A percentile compares a stretch with the other conserved stretches of the same genome.
Conservation (phyloP, 1,140 invertebrate genomes). For the Hycleus cichorii region DNA sequence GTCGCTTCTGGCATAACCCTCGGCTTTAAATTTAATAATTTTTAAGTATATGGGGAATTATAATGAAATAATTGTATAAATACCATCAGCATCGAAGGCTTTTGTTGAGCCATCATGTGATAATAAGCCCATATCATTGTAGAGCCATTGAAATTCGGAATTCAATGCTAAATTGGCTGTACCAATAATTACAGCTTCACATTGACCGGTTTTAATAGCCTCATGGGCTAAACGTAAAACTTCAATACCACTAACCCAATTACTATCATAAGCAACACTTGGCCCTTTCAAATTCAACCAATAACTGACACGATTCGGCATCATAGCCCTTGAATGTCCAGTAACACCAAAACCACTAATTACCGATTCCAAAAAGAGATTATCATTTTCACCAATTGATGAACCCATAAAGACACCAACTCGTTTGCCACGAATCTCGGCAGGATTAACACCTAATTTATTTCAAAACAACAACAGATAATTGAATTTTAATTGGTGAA, state of each 20-base stretch:
- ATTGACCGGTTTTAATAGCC: constrained; percentile 54
- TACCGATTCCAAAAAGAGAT: constrained; percentile 38
- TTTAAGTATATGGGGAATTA: not conserved
- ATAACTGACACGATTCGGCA: constrained; percentile 59
- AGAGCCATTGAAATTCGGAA: constrained; percentile 57
- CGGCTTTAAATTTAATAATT: constrained; percentile 54
- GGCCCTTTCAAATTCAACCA: constrained; percentile 53
- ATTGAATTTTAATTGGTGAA: too few species aligned
- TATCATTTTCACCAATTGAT: constrained; percentile 53
- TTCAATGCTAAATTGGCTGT: constrained; percentile 57
- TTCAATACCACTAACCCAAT: constrained; percentile 62
- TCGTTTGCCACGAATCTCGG: constrained; percentile 51
- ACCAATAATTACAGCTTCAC: constrained; percentile 63
- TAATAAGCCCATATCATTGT: constrained; percentile 50
- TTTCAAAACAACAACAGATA: too few species aligned
- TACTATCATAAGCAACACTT: constrained; percentile 62
- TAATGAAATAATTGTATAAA: constrained; percentile 1
- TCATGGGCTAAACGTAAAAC: constrained; percentile 56
- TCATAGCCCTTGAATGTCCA: constrained; percentile 59
- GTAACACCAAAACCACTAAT: constrained; percentile 54
- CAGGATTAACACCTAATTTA: constrained; percentile 54
- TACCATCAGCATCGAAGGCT: constrained; percentile 62
- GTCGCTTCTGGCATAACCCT: constrained; percentile 68
- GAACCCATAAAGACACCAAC: constrained; percentile 63
- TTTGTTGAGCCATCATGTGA: constrained; percentile 60